These are phyloP conservation scores for Eueremaeus valkanovi DNA, from an alignment of 2,888 invertebrate species.

Conservation along the genomic window DNA sequence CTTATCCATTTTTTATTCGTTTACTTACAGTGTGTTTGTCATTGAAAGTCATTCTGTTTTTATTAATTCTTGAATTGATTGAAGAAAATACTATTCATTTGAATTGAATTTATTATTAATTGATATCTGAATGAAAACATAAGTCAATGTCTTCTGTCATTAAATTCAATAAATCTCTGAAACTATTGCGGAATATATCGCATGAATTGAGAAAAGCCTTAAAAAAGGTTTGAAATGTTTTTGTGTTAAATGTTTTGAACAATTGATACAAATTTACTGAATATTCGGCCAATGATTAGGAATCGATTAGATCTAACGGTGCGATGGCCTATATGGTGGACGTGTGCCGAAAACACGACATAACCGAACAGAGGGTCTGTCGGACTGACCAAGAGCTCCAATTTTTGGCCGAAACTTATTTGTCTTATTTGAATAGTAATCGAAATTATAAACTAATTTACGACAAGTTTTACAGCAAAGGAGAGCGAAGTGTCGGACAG, in stretches of 20 bases:
- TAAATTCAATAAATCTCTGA: conserved; percentile 2
- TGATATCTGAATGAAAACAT: background rate
- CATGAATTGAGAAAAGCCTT: conserved; percentile 14
- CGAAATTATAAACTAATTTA: conserved; percentile 67
- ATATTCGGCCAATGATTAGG: background rate
- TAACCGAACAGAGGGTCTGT: conserved; percentile 76
- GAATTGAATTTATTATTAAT: no score
- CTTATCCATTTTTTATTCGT: no score
- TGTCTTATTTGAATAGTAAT: conserved; percentile 67
- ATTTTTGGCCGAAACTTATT: conserved; percentile 70
- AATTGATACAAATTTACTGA: background rate
- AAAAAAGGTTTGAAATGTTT: background rate
- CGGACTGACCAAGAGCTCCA: conserved; percentile 75
- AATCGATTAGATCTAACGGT: background rate
- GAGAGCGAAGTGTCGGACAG: conserved; percentile 69
- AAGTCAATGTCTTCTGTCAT: background rate
- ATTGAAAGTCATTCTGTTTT: background rate
- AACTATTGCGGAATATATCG: conserved; percentile 8
- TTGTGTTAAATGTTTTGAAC: background rate
- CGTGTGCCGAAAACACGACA: conserved; percentile 49
- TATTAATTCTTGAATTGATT: background rate
- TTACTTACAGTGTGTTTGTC: no score
- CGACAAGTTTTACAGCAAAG: conserved; percentile 69
- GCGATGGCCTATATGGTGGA: conserved; percentile 5
- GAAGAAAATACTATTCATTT: no score